Base-by-base conservation (phyloP, 2,113 vertebrate genomes). In the Tonatia bakeri region DNA sequence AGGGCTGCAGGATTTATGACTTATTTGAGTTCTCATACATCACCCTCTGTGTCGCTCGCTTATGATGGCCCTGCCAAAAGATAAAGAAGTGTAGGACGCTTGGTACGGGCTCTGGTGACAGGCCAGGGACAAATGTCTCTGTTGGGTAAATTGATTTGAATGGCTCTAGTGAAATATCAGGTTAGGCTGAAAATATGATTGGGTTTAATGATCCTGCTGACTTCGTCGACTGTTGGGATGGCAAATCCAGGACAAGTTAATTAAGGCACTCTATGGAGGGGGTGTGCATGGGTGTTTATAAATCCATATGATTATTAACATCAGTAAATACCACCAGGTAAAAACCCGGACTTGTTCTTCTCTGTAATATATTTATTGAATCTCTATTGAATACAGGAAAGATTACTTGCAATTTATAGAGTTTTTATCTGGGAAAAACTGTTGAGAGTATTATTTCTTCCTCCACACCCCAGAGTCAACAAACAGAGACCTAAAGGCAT, bases 51-150 rank as follows among this genome's bases (percentile, higher is more conserved):
- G 98, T 98, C 92, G 13, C 96, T 98, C 96, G 97, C 98, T 98
- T 98, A 98, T 99, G 98, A 99, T 98, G 98, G 98, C 97, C 97
- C 98, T 98, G 98, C 98, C 99, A 99, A 98, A 98, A 99, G 98
- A 99, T 99, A 98, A 99, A 99, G 98, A 99, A 99, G 97, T 97
- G 97, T 96, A 97, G 98, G 98, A 98, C 90, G 83, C 96, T 98
- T 96, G 97, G 97, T 98, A 98, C 72, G 96, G 99, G 97, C 98
- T 94, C 36, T 97, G 96, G 97, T 99, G 99, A 99, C 98, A 98
- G 98, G 94, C 98, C 97, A 98, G 97, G 98, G 98, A 98, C 98
- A 98, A 98, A 98, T 98, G 98, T 97, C 98, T 98, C 97, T 98
- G 98, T 98, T 98, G 98, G 96, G 98, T 98, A 98, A 98, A 99